Conservation (phyloP, 2,113 vertebrate genomes). For the Paralichthys olivaceus region DNA sequence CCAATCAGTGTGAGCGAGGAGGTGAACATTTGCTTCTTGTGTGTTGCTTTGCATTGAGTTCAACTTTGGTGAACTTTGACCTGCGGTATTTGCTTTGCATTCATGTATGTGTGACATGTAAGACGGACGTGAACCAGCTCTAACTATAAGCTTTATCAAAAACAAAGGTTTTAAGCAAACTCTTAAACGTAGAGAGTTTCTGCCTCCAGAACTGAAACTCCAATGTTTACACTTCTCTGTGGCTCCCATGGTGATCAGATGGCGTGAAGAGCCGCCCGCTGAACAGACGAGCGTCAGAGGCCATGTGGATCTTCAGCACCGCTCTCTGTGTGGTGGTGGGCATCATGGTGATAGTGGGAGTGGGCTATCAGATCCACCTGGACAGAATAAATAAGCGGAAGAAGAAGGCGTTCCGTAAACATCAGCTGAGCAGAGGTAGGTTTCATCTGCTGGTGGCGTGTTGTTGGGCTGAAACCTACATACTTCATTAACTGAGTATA, state of each 20-base stretch:
- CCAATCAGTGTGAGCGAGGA: no score
- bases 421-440: slow-evolving; percentile 36
- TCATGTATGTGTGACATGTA: no score
- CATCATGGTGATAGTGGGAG: slow-evolving; percentile 57
- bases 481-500: background rate
- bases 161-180: no score
- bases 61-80: no score
- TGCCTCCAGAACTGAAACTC: no score
- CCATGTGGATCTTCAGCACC: slow-evolving; percentile 76
- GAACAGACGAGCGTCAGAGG: slow-evolving; percentile 53
- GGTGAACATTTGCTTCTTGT: no score
- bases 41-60: no score
- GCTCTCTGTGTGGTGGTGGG: slow-evolving; percentile 69
- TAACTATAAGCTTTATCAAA: no score
- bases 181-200: no score
- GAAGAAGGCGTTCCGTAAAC: slow-evolving; percentile 12
- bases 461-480: background rate
- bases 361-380: slow-evolving; percentile 75
- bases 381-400: slow-evolving; percentile 63
- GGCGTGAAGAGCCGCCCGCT: background rate
- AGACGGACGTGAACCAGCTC: no score
- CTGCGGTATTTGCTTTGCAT: no score
- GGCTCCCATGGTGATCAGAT: background rate
- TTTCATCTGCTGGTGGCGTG: no score
- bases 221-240: background rate